Base-by-base conservation (phyloP, 30 jellyfish, hydroid and myxozoan species). In the Clytia hemisphaerica region DNA sequence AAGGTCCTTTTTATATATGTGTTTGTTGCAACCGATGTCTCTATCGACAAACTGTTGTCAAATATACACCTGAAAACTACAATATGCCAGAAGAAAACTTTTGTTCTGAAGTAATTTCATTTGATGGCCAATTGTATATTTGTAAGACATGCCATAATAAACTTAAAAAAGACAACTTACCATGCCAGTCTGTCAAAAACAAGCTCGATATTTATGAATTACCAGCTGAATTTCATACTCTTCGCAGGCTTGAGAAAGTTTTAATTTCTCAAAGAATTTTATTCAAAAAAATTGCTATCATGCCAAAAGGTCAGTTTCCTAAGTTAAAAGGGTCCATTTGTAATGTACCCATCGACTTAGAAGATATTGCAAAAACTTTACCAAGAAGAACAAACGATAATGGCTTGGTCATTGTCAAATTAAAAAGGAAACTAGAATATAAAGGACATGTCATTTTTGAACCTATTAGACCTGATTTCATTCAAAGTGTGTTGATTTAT, bases 221-320 rank as follows among this genome's bases (percentile, higher is more conserved):
- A 19, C 69, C 27, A 6, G 65, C 14, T 50, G 53, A 40, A 7
- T 16, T 40, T 40, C 53, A 40, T 7, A 40, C 14, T 40, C 14
- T 21, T 21, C 14, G 65, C 14, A 50, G 65, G 65, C 22, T 50
- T 6, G 65, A 50, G 22, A 50, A 28, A 28, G 65, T 50, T 50
- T 21, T 50, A 7, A 50, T 50, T 50, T 14, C 65, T 50, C 14
- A 28, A 50, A 14, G 65, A 50, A 14, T 50, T 7, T 21, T 50
- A 6, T 50, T 50, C 22, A 7, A 7, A 21, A 50, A 50, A 50
- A 50, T 50, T 50, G 27, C 14, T 50, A 50, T 50, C 14, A 50
- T 50, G 65, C 65, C 65, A 6, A 50, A 50, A 50, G 65, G 65
- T 50, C 65, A 50, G 65, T 50, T 21, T 9, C 65, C 65, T 7